A percentile compares a stretch with the other conserved stretches of the same genome.
phyloP scores from a whole-genome alignment of 2,888 invertebrate genomes.

The Drosophila merina region DNA sequence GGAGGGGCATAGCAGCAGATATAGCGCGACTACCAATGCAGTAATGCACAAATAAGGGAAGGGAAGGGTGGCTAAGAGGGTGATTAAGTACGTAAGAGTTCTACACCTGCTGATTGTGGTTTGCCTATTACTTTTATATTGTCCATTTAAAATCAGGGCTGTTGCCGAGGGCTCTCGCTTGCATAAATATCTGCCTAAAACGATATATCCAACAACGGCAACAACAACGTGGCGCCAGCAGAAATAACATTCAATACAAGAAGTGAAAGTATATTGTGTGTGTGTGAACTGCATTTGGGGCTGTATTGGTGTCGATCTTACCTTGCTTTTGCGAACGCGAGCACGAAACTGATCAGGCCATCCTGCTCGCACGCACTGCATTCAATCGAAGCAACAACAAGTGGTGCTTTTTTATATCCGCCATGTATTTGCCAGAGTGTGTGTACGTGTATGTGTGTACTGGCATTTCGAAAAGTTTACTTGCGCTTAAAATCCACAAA shows the following conservation, averaged over 20 bases:
- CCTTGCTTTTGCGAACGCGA: slow-evolving; percentile 59
- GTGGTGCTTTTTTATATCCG: slow-evolving; percentile 62
- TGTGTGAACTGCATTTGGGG: slow-evolving; percentile 19
- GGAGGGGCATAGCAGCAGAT: not conserved
- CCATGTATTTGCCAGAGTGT: slow-evolving; percentile 14
- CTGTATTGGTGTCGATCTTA: slow-evolving; percentile 62
- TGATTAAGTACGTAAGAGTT: slow-evolving; percentile 3
- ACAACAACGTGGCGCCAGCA: slow-evolving; percentile 57
- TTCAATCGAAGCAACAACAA: slow-evolving; percentile 73
- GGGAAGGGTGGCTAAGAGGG: slow-evolving; percentile 6
- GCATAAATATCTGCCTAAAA: slow-evolving; percentile 67
- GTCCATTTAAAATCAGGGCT: slow-evolving; percentile 29
- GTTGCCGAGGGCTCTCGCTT: slow-evolving; percentile 65
- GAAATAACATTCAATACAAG: slow-evolving; percentile 70
- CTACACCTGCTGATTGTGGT: slow-evolving; percentile 9
- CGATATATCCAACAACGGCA: slow-evolving; percentile 44
- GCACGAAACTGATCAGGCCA: slow-evolving; percentile 54
- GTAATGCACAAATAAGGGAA: slow-evolving; percentile 17
- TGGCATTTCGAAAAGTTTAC: slow-evolving; percentile 59
- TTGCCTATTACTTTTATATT: slow-evolving; percentile 6
- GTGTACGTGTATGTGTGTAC: slow-evolving; percentile 21
- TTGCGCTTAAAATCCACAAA: slow-evolving; percentile 39
- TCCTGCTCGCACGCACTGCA: slow-evolving; percentile 71
- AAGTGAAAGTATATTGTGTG: slow-evolving; percentile 73
- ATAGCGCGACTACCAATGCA: slow-evolving; percentile 18